These are phyloP conservation scores for Margaritifera margaritifera DNA, from an alignment of 2,888 invertebrate species.

Conservation along the genomic window DNA sequence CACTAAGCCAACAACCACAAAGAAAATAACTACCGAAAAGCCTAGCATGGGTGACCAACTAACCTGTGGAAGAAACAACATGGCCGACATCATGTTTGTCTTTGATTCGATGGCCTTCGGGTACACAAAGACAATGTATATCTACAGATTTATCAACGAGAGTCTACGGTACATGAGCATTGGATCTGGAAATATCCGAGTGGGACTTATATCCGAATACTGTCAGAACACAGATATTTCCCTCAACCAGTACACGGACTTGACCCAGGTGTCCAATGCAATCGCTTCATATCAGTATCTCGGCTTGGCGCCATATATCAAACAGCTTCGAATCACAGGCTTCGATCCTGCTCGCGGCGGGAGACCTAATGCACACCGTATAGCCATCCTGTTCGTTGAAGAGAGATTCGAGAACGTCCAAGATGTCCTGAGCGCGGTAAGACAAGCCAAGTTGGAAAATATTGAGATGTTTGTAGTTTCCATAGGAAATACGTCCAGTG, in stretches of 20 bases:
- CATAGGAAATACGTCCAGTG: constrained; percentile 3
- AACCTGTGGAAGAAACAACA: constrained; percentile 22
- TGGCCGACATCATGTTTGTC: constrained; percentile 54
- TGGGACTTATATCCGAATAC: constrained; percentile 44
- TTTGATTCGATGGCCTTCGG: constrained; percentile 36
- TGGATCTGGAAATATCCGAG: constrained; percentile 36
- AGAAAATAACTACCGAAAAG: no score
- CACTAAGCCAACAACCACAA: no score
- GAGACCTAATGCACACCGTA: constrained; percentile 23
- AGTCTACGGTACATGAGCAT: constrained; percentile 32
- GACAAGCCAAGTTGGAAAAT: neutral
- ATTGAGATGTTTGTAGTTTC: constrained; percentile 10
- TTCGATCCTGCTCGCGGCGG: constrained; percentile 24
- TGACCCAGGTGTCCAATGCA: constrained; percentile 8
- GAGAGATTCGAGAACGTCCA: constrained; percentile 18
- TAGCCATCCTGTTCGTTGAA: constrained; percentile 46
- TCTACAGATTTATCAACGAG: constrained; percentile 35
- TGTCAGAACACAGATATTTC: constrained; percentile 42
- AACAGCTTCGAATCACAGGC: constrained; percentile 22
- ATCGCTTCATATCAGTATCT: constrained; percentile 8
- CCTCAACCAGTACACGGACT: constrained; percentile 22
- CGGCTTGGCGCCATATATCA: constrained; percentile 18
- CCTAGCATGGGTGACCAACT: constrained; percentile 1
- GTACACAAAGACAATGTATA: constrained; percentile 6
- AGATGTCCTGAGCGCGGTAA: neutral